phyloP scores from a whole-genome alignment of 2,113 vertebrate genomes.

The Hemichromis elongatus region DNA sequence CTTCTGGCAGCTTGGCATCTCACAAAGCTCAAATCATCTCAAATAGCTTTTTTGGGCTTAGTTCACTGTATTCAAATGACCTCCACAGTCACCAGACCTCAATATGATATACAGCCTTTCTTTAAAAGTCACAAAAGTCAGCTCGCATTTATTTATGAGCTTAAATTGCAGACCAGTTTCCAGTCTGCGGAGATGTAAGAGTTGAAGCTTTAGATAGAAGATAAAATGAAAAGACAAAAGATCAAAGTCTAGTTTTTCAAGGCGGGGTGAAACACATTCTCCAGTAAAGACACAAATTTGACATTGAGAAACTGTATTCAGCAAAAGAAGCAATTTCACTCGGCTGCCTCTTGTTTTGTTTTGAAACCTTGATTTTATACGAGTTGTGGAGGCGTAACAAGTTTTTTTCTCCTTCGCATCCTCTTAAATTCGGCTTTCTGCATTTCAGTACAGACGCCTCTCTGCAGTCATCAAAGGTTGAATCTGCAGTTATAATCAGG shows the following conservation, averaged over 20 bases:
- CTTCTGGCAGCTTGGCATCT: no score
- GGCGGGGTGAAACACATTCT: not conserved
- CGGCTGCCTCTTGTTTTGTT: not conserved
- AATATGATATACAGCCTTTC: not conserved
- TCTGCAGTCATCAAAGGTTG: constrained; percentile 20
- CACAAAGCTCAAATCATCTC: not conserved
- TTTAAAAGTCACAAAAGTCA: not conserved
- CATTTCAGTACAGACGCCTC: not conserved
- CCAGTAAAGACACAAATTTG: not conserved
- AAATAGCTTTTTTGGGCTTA: not conserved
- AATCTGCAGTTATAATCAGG: constrained; percentile 33
- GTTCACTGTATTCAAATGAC: not conserved
- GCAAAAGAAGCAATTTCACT: not conserved
- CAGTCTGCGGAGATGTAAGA: not conserved
- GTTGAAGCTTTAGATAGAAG: not conserved
- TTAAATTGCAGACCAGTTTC: not conserved
- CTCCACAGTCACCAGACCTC: not conserved
- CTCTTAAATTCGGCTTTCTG: not conserved
- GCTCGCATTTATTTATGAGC: not conserved
- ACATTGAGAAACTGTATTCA: not conserved
- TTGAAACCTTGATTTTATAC: not conserved
- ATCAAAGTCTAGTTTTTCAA: not conserved
- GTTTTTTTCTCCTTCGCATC: not conserved
- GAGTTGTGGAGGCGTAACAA: not conserved
- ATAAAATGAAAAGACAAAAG: not conserved